Evolutionary conservation across 2,888 invertebrate species (phyloP), one percentile per base, ranked within the genome.

Genomic region (Stenchaetothrips biformis): DNA sequence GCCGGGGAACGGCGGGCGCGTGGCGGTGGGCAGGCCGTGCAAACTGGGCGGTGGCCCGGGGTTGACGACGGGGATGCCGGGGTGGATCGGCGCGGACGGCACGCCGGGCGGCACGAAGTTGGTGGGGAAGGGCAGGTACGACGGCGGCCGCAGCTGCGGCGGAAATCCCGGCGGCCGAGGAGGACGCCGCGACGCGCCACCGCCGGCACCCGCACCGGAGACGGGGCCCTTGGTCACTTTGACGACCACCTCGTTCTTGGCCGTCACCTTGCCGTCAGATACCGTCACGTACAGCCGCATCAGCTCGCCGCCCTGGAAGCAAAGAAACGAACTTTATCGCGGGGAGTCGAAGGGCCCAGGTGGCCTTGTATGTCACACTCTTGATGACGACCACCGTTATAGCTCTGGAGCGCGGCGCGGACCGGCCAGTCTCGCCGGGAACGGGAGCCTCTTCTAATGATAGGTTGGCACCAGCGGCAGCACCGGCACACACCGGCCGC

Each of bases 211-310:
- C 81, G 82, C 47, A 82, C 84, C 84, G 83, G 85, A 84, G 62
- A 77, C 77, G 79, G 85, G 85, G 48, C 83, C 84, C 77, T 86
- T 85, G 62, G 87, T 85, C 83, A 93, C 91, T 83, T 90, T 89
- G 16, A 91, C 92, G 85, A 88, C 90, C n/a, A 92, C 91, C 86
- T 92, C 92, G 79, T 89, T 90, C 86, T 93, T 93, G 2, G 92
- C 90, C 8, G 89, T 88, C 78, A 92, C 87, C 82, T 89, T 88
- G 7, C 93, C 93, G 85, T 93, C 92, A 27, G 89, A 89, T 21
- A 91, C 92, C 2, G 91, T 92, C 80, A 93, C 91, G 86, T 91
- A 93, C 25, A 93, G 87, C 83, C 90, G 90, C 84, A 92, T 89
- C 83, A 90, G 89, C 85, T 92, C 88, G 9, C 92, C 92, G 81